Base-by-base conservation (phyloP, 2,888 invertebrate species). In the Lacanobia wlatinum region DNA sequence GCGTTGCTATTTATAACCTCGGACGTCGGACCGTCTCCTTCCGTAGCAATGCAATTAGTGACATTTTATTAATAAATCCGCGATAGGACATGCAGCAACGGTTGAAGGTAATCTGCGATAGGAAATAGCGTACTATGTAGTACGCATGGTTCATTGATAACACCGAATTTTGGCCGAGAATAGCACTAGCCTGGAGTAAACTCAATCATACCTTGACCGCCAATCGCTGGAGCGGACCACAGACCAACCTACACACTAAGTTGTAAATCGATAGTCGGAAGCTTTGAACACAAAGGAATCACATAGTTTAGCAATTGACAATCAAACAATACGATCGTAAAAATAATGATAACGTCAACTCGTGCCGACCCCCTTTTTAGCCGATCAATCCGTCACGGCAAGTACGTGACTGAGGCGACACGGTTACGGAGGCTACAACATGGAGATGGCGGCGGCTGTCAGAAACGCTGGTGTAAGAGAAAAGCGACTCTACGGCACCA, bases 381-480 rank as follows among this genome's bases (percentile, higher is more conserved):
- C 56, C 46, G 58, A 56, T 52, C 67, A 65, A 79, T 79, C 68
- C 70, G 76, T 73, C 76, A 78, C 70, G 76, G 67, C 38, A 34
- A 60, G 58, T 74, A 84, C 83, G 85, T 84, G 83, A 79, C 76
- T 60, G 48, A 68, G 58, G 62, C 48, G 55, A 76, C 64, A 66
- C 61, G 53, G 69, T 78, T 71, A 60, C 48, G 10, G 28, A 71
- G 46, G 48, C n/a, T 34, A 43, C 62, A 75, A 69, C 48, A 68
- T n/a, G 43, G n/a, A 69, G 78, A 64, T 52, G 23, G 12, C 10
- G 55, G 82, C 82, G 75, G 23, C 66, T 70, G 5, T 48, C 12
- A 7, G 16, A 34, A 10, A 12, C 18, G 21, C 3, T 60, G 28
- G 16, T n/a, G 5, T 14, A 16, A 34, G 4, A 40, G 16, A 50